Evolutionary conservation across 2,888 invertebrate species (phyloP), one percentile per base, ranked within the genome.

Genomic region (Apamea sordens): DNA sequence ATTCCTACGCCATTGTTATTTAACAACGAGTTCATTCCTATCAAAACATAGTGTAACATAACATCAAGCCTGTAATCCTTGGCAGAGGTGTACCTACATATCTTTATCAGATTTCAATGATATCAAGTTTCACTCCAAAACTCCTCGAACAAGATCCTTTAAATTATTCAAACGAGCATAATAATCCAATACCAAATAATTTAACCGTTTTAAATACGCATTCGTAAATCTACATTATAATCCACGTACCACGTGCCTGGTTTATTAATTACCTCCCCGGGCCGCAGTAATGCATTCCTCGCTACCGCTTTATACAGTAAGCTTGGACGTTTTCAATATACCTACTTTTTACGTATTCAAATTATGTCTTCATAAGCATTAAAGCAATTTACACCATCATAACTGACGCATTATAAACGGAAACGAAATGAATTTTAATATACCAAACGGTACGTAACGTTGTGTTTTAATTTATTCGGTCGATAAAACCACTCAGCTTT

Each of bases 401-500:
- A 82, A 82, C 41, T 50, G 59, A 85, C 50, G 65, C 69, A n/a
- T 78, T 75, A 75, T 76, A 78, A 73, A 70, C 73, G 77, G 72
- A 77, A 76, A 76, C 68, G 78, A 73, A 80, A 85, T 83, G 73
- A 88, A 82, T 86, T 84, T 79, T 77, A 83, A 83, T 73, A 86
- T 63, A 79, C 78, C 81, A 83, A 84, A 88, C 82, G 77, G 85
- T 80, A 83, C 80, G 88, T 87, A 85, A 89, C 90, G 88, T 90
- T 85, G 36, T 79, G 79, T 88, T 89, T 85, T 92, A 92, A 93
- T 93, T 93, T 92, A 92, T 92, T 90, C 91, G 89, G 91, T 92
- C 89, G 92, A 93, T 92, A 92, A 91, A 93, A 92, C 92, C 93
- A 93, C 93, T 93, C 92, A 89, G 92, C 92, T 94, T 95, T 93